A percentile compares a stretch with the other conserved stretches of the same genome.
Evolutionary conservation across 2,797 vertebrate species (phyloP).

Genomic region (Sebastes taczanowskii): DNA sequence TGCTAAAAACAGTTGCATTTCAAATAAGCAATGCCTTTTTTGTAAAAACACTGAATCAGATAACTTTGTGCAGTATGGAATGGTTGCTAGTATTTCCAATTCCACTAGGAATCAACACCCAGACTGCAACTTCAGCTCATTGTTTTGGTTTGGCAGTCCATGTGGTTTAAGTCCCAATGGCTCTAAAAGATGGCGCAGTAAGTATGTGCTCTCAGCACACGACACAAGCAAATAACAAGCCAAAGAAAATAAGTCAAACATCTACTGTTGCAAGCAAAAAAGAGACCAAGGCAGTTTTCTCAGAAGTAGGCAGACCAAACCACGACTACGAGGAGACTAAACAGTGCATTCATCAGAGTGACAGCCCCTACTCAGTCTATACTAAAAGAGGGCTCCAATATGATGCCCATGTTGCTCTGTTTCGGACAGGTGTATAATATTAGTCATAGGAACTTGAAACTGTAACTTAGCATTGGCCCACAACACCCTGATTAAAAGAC

Average conservation of each 20-base stretch:
- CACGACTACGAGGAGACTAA: background rate
- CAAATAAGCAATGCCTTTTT: background rate
- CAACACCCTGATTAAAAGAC: background rate
- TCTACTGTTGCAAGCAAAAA: constrained; percentile 3
- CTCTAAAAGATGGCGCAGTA: constrained; percentile 7
- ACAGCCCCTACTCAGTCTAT: background rate
- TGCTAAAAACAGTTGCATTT: background rate
- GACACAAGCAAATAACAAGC: background rate
- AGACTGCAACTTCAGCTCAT: background rate
- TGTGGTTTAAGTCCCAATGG: background rate
- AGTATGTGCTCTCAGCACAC: background rate
- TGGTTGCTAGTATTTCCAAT: background rate
- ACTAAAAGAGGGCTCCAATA: background rate
- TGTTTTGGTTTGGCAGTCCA: constrained; percentile 20
- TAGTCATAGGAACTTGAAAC: background rate
- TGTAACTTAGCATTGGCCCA: background rate
- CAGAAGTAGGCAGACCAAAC: constrained; percentile 1
- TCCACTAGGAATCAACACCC: background rate
- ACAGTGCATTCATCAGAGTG: background rate
- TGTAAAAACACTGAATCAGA: background rate
- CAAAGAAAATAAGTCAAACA: constrained; percentile 20
- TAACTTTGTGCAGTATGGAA: background rate
- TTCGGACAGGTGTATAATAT: background rate
- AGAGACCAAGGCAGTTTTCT: constrained; percentile 1
- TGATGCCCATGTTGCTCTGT: background rate